Evolutionary conservation across 2,888 invertebrate species (phyloP).

Genomic region (Drosophila macrospina): DNA sequence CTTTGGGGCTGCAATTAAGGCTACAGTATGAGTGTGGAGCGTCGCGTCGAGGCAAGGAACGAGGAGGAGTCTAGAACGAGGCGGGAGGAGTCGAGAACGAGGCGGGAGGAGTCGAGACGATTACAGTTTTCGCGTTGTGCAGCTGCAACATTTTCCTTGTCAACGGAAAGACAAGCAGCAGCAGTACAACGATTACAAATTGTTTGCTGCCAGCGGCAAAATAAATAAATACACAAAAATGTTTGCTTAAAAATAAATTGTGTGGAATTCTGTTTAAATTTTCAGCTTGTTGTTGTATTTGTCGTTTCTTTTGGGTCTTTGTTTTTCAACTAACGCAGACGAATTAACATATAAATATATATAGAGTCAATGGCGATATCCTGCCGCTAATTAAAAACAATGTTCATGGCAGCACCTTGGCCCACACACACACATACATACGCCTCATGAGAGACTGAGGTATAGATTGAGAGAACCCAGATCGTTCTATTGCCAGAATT

Average conservation of each 20-base stretch:
- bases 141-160: slow-evolving; percentile 80
- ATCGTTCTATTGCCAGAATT: slow-evolving; percentile 52
- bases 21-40: slow-evolving; percentile 6
- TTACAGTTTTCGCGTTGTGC: slow-evolving; percentile 54
- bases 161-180: slow-evolving; percentile 48
- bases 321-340: slow-evolving; percentile 64
- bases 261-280: slow-evolving; percentile 38
- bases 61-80: no score
- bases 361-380: slow-evolving; percentile 56
- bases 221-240: slow-evolving; percentile 58
- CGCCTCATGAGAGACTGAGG: not conserved
- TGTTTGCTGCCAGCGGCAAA: slow-evolving; percentile 62
- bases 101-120: not conserved
- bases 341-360: slow-evolving; percentile 74
- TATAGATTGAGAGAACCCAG: slow-evolving; percentile 38
- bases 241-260: slow-evolving; percentile 69
- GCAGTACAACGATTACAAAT: slow-evolving; percentile 70
- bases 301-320: slow-evolving; percentile 24
- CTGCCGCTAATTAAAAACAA: slow-evolving; percentile 74
- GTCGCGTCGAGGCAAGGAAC: no score
- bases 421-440: slow-evolving; percentile 46
- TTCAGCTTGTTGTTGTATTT: slow-evolving; percentile 1
- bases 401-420: slow-evolving; percentile 68
- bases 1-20: slow-evolving; percentile 54
- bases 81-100: not conserved